Evolutionary conservation across 2,113 vertebrate genomes (phyloP).

Genomic region (Paradoxurus hermaphroditus): DNA sequence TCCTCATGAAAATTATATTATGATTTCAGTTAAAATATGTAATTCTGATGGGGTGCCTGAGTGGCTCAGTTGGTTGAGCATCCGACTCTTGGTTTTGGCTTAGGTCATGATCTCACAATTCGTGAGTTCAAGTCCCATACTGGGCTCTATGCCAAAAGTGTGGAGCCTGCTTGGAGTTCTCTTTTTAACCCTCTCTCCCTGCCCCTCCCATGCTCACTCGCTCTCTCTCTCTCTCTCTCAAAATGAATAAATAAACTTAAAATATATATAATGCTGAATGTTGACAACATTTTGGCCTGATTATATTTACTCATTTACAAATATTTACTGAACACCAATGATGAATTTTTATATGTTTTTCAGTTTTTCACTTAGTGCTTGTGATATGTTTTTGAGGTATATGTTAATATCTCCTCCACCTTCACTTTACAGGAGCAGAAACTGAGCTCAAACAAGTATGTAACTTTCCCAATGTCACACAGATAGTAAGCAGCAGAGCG

Average conservation of each 20-base stretch:
- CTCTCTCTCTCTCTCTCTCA: no score
- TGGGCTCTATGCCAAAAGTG: no score
- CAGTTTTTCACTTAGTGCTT: not conserved
- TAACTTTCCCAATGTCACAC: not conserved
- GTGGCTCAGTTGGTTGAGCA: no score
- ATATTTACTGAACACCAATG: not conserved
- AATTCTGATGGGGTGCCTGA: not conserved
- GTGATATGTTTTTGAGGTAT: not conserved
- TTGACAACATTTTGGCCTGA: not conserved
- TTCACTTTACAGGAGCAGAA: not conserved
- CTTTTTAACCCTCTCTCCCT: no score
- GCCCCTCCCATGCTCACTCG: no score
- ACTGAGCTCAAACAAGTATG: not conserved
- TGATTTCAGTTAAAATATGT: not conserved
- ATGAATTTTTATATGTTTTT: not conserved
- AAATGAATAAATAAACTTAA: no score
- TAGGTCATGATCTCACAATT: no score
- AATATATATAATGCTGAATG: not conserved
- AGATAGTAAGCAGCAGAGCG: not conserved
- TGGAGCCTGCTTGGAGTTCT: no score
- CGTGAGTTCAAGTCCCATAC: no score
- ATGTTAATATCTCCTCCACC: not conserved
- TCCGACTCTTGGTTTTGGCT: no score
- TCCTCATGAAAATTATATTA: not conserved
- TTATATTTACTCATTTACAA: not conserved